Evolutionary conservation across 1,140 invertebrate species (phyloP).

Genomic region (Holotrichia oblita): DNA sequence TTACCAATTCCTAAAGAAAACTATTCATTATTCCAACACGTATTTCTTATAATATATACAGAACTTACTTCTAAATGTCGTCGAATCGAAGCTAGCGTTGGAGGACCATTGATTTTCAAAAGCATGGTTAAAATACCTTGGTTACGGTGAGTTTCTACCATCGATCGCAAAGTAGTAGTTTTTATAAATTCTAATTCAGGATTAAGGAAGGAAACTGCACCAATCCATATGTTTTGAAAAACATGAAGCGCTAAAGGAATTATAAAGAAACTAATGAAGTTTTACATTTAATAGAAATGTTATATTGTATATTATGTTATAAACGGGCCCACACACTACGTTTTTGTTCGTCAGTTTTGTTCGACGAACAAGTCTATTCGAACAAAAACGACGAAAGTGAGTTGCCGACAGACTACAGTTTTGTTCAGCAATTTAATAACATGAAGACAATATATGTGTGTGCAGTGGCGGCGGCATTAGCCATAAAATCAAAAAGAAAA

Average conservation of each 20-base stretch:
- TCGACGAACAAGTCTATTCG: no score
- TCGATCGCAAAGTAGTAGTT: conserved; percentile 70
- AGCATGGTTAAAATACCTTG: conserved; percentile 76
- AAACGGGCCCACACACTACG: no score
- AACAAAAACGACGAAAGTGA: no score
- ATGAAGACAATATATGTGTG: no score
- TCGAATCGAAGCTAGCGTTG: conserved; percentile 54
- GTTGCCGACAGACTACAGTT: no score
- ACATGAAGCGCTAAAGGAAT: conserved; percentile 51
- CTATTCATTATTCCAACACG: not conserved
- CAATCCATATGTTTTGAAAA: conserved; percentile 54
- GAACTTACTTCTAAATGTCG: conserved; percentile 55
- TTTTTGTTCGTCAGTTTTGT: no score
- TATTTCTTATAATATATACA: not conserved
- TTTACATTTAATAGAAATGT: no score
- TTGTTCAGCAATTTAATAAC: no score
- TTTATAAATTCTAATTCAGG: conserved; percentile 69
- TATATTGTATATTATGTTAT: no score
- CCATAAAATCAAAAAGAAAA: no score
- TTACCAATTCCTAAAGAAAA: conserved; percentile 63
- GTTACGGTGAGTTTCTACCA: conserved; percentile 74
- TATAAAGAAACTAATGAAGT: no score
- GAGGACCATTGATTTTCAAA: conserved; percentile 68
- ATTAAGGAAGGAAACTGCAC: conserved; percentile 52
- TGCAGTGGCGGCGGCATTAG: no score